These are phyloP conservation scores for Leuciscus idus DNA, from an alignment of 2,113 vertebrate genomes.

Conservation along the genomic window DNA sequence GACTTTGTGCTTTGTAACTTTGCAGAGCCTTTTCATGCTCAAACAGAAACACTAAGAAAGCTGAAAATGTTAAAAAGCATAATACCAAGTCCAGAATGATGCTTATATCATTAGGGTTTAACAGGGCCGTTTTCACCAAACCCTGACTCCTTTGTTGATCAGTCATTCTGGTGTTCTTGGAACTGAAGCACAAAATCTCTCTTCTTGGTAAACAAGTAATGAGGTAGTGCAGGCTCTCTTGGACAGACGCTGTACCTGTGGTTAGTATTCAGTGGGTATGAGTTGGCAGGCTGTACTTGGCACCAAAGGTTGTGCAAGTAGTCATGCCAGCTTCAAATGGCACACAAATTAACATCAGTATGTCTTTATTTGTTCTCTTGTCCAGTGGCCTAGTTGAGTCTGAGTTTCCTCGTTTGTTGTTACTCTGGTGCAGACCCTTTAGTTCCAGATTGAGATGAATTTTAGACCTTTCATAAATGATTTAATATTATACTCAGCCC, in stretches of 20 bases:
- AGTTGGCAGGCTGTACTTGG: neutral
- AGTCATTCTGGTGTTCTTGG: neutral
- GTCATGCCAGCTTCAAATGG: neutral
- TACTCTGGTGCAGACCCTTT: neutral
- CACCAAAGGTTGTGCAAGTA: neutral
- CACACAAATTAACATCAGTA: neutral
- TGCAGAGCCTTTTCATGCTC: too few species aligned
- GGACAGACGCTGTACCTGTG: neutral
- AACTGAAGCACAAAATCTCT: neutral
- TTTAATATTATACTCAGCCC: too few species aligned
- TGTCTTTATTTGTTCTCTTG: slow-evolving; percentile 20
- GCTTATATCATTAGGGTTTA: neutral
- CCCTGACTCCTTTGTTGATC: neutral
- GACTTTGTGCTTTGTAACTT: too few species aligned
- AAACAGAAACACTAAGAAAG: too few species aligned
- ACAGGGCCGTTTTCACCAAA: neutral
- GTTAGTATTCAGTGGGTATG: slow-evolving; percentile 23
- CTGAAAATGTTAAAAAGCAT: too few species aligned
- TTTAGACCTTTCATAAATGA: neutral
- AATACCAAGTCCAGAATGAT: neutral
- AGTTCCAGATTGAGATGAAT: neutral
- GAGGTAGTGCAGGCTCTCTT: slow-evolving; percentile 1
- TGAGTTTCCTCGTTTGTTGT: neutral
- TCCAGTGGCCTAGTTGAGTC: neutral
- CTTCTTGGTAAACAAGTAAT: neutral